These are phyloP conservation scores for Glomeris marginata DNA, from an alignment of 2,888 invertebrate genomes.

Conservation along the genomic window DNA sequence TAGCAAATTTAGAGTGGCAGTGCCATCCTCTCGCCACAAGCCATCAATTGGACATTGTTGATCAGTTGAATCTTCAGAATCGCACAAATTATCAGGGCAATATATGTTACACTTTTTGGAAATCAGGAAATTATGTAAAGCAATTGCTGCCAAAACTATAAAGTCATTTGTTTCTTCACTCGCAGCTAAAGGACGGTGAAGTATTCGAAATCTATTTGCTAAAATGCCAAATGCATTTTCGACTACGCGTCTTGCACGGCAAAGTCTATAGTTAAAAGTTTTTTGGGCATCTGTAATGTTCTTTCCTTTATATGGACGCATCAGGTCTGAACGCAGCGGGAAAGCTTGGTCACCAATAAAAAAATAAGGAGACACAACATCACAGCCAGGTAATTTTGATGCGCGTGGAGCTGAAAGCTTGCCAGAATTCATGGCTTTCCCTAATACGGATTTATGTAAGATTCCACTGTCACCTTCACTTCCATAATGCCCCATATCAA, in stretches of 20 bases:
- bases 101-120: too few species aligned
- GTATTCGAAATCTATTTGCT: conserved; percentile 7
- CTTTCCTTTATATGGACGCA: neutral
- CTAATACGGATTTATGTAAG: neutral
- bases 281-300: neutral
- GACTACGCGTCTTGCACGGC: conserved; percentile 9
- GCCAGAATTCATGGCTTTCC: neutral
- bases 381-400: neutral
- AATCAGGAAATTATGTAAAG: neutral
- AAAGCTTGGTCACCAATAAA: conserved; percentile 1
- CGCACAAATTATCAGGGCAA: too few species aligned
- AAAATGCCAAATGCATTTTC: conserved; percentile 15
- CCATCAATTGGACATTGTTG: too few species aligned
- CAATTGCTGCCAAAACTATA: neutral
- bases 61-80: too few species aligned
- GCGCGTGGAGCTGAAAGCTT: neutral
- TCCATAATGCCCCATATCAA: conserved; percentile 5
- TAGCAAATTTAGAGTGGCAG: too few species aligned
- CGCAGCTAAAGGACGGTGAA: conserved; percentile 1
- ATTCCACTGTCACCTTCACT: neutral
- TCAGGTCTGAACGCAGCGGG: neutral
- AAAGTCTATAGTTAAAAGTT: conserved; percentile 13
- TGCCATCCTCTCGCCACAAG: too few species aligned
- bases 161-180: neutral
- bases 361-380: neutral